phyloP scores from a whole-genome alignment of 1,140 invertebrate genomes.

The Euglossa dilemma region DNA sequence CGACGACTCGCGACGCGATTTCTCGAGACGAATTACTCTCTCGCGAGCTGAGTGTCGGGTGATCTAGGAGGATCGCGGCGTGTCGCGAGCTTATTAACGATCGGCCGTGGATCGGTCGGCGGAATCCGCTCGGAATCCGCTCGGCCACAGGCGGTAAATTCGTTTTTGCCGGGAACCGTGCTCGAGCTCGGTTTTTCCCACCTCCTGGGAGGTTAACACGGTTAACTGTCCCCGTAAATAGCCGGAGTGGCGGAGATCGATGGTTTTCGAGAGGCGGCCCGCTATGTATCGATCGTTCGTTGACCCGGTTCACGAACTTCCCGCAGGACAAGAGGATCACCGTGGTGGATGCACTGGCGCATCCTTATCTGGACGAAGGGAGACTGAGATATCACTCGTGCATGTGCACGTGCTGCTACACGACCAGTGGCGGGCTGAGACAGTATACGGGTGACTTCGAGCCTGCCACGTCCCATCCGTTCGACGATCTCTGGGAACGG shows the following conservation, averaged over 20 bases:
- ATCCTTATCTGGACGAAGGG: constrained; percentile 98
- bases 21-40: too few relatives aligned
- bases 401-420: constrained; percentile 99
- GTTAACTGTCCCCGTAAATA: constrained; percentile 15
- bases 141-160: not conserved
- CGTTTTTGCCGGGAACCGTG: not conserved
- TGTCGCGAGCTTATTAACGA: too few relatives aligned
- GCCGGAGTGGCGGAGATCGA: not conserved
- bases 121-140: not conserved
- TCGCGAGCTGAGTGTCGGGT: too few relatives aligned
- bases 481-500: constrained; percentile 97
- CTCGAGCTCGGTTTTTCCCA: not conserved
- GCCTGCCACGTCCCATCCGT: constrained; percentile 92
- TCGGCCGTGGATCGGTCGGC: too few relatives aligned
- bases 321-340: constrained; percentile 95
- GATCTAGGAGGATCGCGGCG: too few relatives aligned
- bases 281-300: not conserved
- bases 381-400: constrained; percentile 99
- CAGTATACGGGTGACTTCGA: constrained; percentile 97
- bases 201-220: not conserved
- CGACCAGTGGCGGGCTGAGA: constrained; percentile 87
- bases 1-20: too few relatives aligned
- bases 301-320: constrained; percentile 23
- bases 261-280: constrained; percentile 1
- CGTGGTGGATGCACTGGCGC: constrained; percentile 95